These are phyloP conservation scores for Myzus persicae DNA, from an alignment of 1,140 invertebrate species.

Conservation along the genomic window DNA sequence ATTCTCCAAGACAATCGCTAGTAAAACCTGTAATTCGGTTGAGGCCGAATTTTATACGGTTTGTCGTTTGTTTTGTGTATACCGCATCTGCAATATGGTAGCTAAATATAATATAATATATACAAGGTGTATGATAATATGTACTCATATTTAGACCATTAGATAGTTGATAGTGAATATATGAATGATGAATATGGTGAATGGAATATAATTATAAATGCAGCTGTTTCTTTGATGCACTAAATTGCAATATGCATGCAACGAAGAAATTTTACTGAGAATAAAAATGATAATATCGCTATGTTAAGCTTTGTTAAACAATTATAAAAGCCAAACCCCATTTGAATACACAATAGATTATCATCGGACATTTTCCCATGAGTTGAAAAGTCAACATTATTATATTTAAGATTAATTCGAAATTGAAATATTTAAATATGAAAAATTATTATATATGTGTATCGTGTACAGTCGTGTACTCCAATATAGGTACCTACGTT, in stretches of 20 bases:
- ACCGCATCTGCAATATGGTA: background rate
- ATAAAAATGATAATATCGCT: background rate
- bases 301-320: background rate
- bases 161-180: background rate
- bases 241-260: background rate
- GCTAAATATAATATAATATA: background rate
- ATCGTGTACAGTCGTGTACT: background rate
- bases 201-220: background rate
- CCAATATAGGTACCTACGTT: background rate
- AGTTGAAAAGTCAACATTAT: slow-evolving; percentile 39
- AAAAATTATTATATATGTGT: background rate
- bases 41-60: slow-evolving; percentile 5
- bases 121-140: background rate
- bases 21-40: background rate
- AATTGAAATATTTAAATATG: background rate
- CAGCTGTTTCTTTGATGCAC: background rate
- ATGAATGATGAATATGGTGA: background rate
- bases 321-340: background rate
- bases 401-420: background rate
- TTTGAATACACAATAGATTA: background rate
- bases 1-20: background rate
- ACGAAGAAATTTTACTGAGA: slow-evolving; percentile 4
- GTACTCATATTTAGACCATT: background rate
- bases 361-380: slow-evolving; percentile 27
- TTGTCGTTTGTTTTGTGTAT: background rate